Base-by-base conservation (phyloP, 2,888 invertebrate species). In the Meloe dianella region DNA sequence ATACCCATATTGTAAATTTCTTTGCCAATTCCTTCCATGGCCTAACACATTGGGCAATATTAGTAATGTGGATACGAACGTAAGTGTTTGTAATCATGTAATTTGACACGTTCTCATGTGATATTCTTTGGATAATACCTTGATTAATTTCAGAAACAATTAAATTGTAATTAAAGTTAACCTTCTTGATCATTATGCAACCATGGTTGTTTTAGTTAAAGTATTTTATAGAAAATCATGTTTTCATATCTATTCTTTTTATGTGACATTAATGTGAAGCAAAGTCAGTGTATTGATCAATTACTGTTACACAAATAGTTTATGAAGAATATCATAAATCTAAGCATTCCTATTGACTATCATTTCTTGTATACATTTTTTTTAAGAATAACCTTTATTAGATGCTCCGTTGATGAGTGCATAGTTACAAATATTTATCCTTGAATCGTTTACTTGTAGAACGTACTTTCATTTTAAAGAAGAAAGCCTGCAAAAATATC, bases 401-500 rank as follows among this genome's bases (percentile, higher is more conserved):
- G 32, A 63, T 68, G 61, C 61, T 63, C 66, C 54, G 30, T 32
- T 60, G 68, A 65, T 68, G 68, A 68, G 60, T 58, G 61, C 61
- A 66, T 66, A 65, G 66, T 65, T 68, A 66, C 68, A 68, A 68
- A 68, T 66, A 66, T 56, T 56, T 59, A 59, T 65, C 68, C 68
- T 68, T 68, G 68, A 62, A 57, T 68, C 30, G 20, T 63, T n/a
- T 63, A 60, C 57, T 38, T 54, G 61, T 51, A 29, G 64, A 59
- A 47, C 56, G 51, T 65, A 65, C 65, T 68, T 68, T 68, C 68
- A 62, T 41, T 61, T 67, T 64, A 61, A 63, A 65, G 65, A 68
- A 57, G 64, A 65, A 68, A 65, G 68, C 65, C 57, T 62, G 47
- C 56, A 60, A 64, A 64, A 65, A 65, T 62, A 65, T 29, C 57